Evolutionary conservation across 2,797 vertebrate species (phyloP).

Genomic region (Chaetodon trifasciatus): DNA sequence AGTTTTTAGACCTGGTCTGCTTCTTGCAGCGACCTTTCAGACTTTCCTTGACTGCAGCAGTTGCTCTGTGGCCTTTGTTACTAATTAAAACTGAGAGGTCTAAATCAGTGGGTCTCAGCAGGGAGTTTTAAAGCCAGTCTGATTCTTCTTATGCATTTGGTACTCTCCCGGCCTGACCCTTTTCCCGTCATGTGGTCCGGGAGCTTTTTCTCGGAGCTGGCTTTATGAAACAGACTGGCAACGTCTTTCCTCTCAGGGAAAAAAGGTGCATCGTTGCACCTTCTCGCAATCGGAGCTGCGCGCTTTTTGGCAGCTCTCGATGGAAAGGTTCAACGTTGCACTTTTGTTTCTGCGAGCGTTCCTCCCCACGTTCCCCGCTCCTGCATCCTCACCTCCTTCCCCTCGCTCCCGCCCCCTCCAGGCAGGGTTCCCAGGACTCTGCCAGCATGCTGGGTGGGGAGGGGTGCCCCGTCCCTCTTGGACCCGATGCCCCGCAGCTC

Average conservation of each 20-base stretch:
- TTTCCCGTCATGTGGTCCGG: conserved; percentile 17
- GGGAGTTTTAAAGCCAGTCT: conserved; percentile 41
- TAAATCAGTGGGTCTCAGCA: conserved; percentile 55
- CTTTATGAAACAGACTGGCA: neutral
- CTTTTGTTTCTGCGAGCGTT: conserved; percentile 22
- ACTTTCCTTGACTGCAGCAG: conserved; percentile 31
- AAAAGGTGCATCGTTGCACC: neutral
- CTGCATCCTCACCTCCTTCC: conserved; percentile 56
- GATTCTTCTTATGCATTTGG: conserved; percentile 29
- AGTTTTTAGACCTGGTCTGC: neutral
- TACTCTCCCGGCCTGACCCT: neutral
- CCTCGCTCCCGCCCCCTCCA: conserved; percentile 67
- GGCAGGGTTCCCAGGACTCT: conserved; percentile 77
- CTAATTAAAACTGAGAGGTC: conserved; percentile 53
- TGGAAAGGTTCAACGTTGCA: conserved; percentile 3
- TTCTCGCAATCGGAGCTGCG: neutral
- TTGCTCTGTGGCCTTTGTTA: conserved; percentile 50
- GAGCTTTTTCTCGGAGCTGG: neutral
- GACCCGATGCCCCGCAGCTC: conserved; percentile 74
- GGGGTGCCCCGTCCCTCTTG: conserved; percentile 47
- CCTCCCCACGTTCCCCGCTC: conserved; percentile 5
- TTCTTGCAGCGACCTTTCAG: conserved; percentile 11
- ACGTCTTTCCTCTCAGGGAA: conserved; percentile 13
- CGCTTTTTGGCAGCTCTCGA: neutral
- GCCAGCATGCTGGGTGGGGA: conserved; percentile 67